Evolutionary conservation across 2,888 invertebrate species (phyloP).

Genomic region (Mamestra brassicae): DNA sequence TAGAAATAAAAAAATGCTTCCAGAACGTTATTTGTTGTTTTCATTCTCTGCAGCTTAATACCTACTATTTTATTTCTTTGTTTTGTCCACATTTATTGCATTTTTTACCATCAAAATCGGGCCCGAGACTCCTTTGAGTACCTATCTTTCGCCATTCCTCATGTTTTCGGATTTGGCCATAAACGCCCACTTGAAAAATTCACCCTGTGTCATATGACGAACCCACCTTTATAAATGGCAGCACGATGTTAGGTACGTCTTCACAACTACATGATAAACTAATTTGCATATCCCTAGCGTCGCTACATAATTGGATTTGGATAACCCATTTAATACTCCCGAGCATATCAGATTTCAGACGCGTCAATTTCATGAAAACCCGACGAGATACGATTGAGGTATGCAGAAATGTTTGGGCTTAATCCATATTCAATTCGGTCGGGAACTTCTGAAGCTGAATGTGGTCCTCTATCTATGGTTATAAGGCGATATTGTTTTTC

Average conservation of each 20-base stretch:
- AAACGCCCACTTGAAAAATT: too few species aligned
- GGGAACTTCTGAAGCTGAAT: neutral
- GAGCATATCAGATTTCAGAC: constrained; percentile 14
- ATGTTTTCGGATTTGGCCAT: too few species aligned
- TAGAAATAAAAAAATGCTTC: too few species aligned
- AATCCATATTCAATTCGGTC: neutral
- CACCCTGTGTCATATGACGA: too few species aligned
- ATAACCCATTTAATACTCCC: constrained; percentile 9
- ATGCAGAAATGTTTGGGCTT: neutral
- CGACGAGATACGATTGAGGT: neutral
- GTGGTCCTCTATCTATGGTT: neutral
- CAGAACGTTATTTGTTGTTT: too few species aligned
- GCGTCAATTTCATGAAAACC: constrained; percentile 22
- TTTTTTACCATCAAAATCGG: too few species aligned
- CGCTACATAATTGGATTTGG: constrained; percentile 10
- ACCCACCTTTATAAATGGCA: neutral
- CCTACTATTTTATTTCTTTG: too few species aligned
- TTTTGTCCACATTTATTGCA: too few species aligned
- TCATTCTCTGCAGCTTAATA: too few species aligned
- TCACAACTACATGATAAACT: neutral
- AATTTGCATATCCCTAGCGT: constrained; percentile 7
- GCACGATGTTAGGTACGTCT: neutral
- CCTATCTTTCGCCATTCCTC: too few species aligned
- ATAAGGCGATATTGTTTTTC: too few species aligned
- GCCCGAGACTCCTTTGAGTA: too few species aligned